These are phyloP conservation scores for Ctenoplectra terminalis DNA, from an alignment of 1,140 invertebrate genomes.

Conservation along the genomic window DNA sequence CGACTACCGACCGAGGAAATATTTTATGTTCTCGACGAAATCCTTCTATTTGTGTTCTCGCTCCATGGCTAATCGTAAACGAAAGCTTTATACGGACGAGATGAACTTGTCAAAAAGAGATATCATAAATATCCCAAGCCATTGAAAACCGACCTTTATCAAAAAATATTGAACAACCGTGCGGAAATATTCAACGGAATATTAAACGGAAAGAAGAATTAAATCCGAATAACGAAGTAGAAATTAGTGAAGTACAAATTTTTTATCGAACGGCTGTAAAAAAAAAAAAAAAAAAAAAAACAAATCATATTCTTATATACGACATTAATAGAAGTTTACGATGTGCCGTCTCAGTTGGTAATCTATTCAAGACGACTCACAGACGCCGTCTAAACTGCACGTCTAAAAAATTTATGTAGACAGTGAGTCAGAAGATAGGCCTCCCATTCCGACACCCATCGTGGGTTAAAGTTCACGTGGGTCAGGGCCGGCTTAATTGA, in stretches of 20 bases:
- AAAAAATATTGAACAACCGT: neutral
- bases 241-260: constrained; percentile 1
- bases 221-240: neutral
- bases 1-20: constrained; percentile 36
- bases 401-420: constrained; percentile 32
- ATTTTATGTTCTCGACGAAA: constrained; percentile 49
- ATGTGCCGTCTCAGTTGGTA: neutral
- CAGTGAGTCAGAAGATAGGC: constrained; percentile 32
- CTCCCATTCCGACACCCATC: neutral
- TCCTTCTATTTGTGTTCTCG: constrained; percentile 6
- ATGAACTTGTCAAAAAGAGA: constrained; percentile 25
- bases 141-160: neutral
- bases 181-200: neutral
- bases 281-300: too few species aligned
- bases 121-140: constrained; percentile 11
- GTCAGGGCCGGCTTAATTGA: constrained; percentile 67
- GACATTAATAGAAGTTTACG: neutral
- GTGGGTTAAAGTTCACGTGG: constrained; percentile 44
- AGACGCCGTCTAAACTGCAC: neutral
- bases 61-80: constrained; percentile 25
- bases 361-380: neutral
- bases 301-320: neutral
- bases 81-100: neutral
- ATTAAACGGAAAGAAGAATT: neutral
- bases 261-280: neutral